Evolutionary conservation across 2,797 vertebrate species (phyloP), one percentile per base, ranked within the genome.

Genomic region (Myoxocephalus aenaeus): DNA sequence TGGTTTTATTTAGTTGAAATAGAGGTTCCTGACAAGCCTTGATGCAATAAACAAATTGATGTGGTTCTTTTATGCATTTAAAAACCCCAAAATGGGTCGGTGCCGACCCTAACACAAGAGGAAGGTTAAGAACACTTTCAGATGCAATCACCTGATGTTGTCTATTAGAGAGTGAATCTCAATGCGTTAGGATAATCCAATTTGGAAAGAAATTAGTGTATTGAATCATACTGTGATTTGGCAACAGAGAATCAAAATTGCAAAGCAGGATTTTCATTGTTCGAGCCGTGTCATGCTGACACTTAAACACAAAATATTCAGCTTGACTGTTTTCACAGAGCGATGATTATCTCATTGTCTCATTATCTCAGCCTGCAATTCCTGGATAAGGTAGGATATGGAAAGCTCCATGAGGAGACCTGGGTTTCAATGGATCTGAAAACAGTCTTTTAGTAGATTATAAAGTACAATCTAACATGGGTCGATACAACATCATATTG

Each of bases 401-500:
- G 5, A 53, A 61, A 8, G 32, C 20, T 74, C 34, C 12, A 75
- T 46, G 34, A 74, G 44, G 44, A 50, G 20, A 81, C 42, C 18
- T 48, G 59, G 5, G 46, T 65, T 66, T 62, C 48, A 69, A 42
- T 54, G 34, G 4, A 62, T 40, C 44, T 77, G 15, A 80, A 85
- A 82, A 77, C 15, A 42, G 42, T 77, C 56, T 71, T 81, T 66
- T 5, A 77, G 48, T 57, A 81, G 62, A 84, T 83, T 86, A 61
- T 70, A 88, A 86, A 70, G 42, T 83, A 69, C 76, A 82, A 79
- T 87, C 73, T 84, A 46, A 73, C 48, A 57, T 17, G 11, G 73
- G 62, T 89, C 76, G 13, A 88, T 91, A 83, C 17, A 59, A 71
- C 73, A 88, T 85, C 79, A 87, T 38, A 59, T 36, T 46, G 65